phyloP scores from a whole-genome alignment of 2,113 vertebrate species.

The Podocnemis expansa region DNA sequence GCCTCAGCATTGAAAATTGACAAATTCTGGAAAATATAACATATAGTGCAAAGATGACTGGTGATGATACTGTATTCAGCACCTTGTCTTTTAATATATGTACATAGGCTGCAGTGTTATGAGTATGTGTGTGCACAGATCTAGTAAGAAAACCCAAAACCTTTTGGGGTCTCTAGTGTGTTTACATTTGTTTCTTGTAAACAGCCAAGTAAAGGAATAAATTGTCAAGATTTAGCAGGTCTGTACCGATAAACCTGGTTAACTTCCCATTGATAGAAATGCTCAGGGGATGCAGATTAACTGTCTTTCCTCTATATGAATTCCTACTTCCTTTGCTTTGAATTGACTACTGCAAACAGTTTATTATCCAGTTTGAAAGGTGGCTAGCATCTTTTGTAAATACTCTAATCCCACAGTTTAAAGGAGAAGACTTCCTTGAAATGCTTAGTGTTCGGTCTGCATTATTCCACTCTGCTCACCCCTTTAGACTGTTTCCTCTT shows the following conservation, averaged over 20 bases:
- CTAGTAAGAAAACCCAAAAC: background rate
- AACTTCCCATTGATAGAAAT: background rate
- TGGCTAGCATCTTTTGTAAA: background rate
- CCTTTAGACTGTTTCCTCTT: background rate
- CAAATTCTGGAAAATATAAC: background rate
- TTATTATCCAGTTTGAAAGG: background rate
- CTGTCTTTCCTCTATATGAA: background rate
- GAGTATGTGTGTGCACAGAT: background rate
- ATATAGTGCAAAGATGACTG: background rate
- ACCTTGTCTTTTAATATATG: background rate
- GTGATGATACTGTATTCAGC: background rate
- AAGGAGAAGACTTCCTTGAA: background rate
- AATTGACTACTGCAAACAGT: background rate
- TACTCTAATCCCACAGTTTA: background rate
- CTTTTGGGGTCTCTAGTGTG: background rate
- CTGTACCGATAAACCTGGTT: background rate
- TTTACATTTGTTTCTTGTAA: background rate
- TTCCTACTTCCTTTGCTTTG: background rate
- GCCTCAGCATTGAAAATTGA: background rate
- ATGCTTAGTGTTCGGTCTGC: background rate
- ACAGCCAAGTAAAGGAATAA: fast-evolving
- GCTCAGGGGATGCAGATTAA: background rate
- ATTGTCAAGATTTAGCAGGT: background rate
- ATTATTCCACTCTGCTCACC: background rate
- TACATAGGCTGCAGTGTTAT: background rate